Percentiles rank a stretch among this genome's conserved stretches.
Evolutionary conservation across 2,113 vertebrate species (phyloP).

Genomic region (Amphiprion ocellaris): DNA sequence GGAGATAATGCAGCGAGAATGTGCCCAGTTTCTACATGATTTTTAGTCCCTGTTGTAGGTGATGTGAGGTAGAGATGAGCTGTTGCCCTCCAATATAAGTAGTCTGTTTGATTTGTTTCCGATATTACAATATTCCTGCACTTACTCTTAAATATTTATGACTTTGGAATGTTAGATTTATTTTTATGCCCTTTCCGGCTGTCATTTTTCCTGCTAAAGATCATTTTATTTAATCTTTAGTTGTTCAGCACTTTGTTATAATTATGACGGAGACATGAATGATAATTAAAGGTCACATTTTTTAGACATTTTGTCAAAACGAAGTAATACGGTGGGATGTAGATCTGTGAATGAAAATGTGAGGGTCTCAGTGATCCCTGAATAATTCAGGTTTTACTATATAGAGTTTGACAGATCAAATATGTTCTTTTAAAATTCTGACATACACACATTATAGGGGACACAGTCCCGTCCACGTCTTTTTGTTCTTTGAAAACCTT

Average conservation of each 20-base stretch:
- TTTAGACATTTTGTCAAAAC: not conserved
- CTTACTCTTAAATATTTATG: not conserved
- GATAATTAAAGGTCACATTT: not conserved
- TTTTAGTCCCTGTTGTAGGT: not conserved
- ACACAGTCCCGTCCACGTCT: too few species aligned
- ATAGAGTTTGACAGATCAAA: not conserved
- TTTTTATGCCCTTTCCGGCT: not conserved
- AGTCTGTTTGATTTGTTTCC: not conserved
- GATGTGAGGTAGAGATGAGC: not conserved
- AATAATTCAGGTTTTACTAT: not conserved
- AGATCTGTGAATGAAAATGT: not conserved
- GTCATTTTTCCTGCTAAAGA: too few species aligned
- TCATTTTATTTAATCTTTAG: not conserved
- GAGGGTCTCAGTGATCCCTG: not conserved
- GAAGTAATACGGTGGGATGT: not conserved
- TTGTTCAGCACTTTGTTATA: not conserved
- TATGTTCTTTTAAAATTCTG: not conserved
- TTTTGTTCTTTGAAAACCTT: not conserved
- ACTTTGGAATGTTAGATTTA: not conserved
- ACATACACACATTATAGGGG: not conserved
- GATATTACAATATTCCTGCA: not conserved
- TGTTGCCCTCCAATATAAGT: not conserved
- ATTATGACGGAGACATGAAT: not conserved
- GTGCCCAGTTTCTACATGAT: not conserved
- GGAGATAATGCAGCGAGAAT: not conserved